These are phyloP conservation scores for Drosophila ustulata DNA, from an alignment of 2,888 invertebrate species.

Conservation along the genomic window DNA sequence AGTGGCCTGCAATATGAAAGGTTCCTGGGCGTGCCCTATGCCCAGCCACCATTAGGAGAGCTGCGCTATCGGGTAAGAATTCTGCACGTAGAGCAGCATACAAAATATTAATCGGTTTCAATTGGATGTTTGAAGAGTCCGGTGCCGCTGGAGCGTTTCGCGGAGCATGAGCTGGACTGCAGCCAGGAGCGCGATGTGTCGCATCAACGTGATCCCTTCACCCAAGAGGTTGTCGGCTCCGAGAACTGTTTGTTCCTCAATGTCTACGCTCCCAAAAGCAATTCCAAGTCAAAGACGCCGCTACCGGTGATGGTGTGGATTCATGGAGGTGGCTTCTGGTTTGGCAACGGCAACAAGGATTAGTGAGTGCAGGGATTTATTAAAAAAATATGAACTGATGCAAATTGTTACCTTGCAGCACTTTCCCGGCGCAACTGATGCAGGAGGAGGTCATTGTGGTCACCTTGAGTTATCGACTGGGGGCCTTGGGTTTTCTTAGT, in stretches of 20 bases:
- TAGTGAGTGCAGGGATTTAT: slow-evolving; percentile 62
- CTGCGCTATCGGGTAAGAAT: slow-evolving; percentile 83
- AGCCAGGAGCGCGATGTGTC: slow-evolving; percentile 77
- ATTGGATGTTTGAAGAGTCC: slow-evolving; percentile 73
- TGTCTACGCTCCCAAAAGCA: slow-evolving; percentile 79
- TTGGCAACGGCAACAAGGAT: slow-evolving; percentile 81
- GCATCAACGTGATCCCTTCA: slow-evolving; percentile 79
- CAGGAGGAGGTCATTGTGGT: slow-evolving; percentile 83
- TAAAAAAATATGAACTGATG: accelerated
- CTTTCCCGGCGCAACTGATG: slow-evolving; percentile 82
- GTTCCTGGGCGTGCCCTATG: slow-evolving; percentile 87
- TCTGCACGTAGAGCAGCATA: neutral
- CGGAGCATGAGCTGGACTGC: slow-evolving; percentile 79
- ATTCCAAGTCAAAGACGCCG: slow-evolving; percentile 29
- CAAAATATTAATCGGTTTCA: neutral
- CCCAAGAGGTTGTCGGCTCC: slow-evolving; percentile 70
- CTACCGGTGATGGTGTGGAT: slow-evolving; percentile 84
- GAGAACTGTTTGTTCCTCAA: slow-evolving; percentile 84
- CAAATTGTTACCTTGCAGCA: slow-evolving; percentile 15
- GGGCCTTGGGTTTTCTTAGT: slow-evolving; percentile 82
- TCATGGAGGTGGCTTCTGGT: slow-evolving; percentile 83
- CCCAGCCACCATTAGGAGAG: slow-evolving; percentile 86
- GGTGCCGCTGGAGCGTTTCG: slow-evolving; percentile 76
- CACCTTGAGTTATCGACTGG: slow-evolving; percentile 83
- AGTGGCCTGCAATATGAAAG: slow-evolving; percentile 85